Evolutionary conservation across 1,140 invertebrate species (phyloP).

Genomic region (Drosophila albomicans): DNA sequence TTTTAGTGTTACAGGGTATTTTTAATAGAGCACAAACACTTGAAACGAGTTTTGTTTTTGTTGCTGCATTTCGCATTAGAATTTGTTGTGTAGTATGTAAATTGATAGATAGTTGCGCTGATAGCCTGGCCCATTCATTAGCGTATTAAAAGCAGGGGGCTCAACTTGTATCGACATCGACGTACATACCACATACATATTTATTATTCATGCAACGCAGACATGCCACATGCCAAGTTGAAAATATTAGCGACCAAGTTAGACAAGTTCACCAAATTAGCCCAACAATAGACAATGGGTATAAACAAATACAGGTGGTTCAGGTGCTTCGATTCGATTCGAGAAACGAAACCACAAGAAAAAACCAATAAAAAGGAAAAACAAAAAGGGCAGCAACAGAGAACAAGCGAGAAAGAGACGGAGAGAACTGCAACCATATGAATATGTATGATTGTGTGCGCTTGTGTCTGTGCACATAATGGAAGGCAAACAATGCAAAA

Average conservation of each 20-base stretch:
- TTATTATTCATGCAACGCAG: conserved; percentile 33
- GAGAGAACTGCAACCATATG: background rate
- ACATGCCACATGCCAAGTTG: conserved; percentile 13
- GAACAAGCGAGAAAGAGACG: background rate
- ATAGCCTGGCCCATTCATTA: conserved; percentile 25
- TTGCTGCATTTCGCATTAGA: conserved; percentile 1
- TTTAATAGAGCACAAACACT: background rate
- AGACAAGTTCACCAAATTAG: background rate
- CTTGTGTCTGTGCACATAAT: background rate
- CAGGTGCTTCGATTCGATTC: conserved; percentile 3
- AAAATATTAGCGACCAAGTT: background rate
- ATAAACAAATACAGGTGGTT: conserved; percentile 52
- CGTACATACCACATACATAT: background rate
- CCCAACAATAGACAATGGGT: conserved; percentile 9
- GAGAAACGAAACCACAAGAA: background rate
- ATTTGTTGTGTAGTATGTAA: background rate
- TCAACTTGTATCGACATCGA: conserved; percentile 1
- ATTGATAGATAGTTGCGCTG: conserved; percentile 11
- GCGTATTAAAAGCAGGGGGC: conserved; percentile 4
- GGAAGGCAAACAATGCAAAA: conserved; percentile 30
- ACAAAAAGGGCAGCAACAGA: conserved; percentile 1
- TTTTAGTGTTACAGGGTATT: background rate
- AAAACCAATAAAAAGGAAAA: background rate
- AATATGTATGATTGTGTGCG: background rate
- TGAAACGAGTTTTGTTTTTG: background rate